phyloP scores from a whole-genome alignment of 2,797 vertebrate species.

The Neosilurus hyrtlii region DNA sequence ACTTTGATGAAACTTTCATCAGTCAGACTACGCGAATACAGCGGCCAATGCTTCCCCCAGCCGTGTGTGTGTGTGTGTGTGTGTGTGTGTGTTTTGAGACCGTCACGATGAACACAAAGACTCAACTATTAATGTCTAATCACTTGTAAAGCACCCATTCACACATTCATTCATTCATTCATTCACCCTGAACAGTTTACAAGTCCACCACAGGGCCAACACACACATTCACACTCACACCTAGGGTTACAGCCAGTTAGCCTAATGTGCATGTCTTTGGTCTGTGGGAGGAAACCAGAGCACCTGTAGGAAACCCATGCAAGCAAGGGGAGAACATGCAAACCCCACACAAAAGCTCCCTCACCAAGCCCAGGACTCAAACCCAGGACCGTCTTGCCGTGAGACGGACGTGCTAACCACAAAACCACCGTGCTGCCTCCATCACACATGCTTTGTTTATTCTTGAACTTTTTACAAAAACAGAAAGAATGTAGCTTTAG shows the following conservation, averaged over 20 bases:
- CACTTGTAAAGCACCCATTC: neutral
- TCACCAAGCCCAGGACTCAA: too few species aligned
- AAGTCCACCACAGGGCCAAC: too few species aligned
- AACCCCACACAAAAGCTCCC: too few species aligned
- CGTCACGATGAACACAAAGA: neutral
- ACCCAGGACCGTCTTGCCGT: too few species aligned
- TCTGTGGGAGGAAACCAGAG: too few species aligned
- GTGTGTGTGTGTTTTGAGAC: neutral
- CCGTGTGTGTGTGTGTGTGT: neutral
- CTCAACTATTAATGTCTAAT: neutral
- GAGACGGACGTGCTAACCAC: too few species aligned
- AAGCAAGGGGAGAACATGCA: too few species aligned
- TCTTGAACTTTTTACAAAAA: neutral
- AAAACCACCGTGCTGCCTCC: neutral
- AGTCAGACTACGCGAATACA: slow-evolving; percentile 17
- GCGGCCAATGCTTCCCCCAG: slow-evolving; percentile 3
- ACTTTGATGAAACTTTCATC: slow-evolving; percentile 59
- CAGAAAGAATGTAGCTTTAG: neutral
- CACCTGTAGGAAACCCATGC: too few species aligned
- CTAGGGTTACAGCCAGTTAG: too few species aligned
- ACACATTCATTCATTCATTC: neutral
- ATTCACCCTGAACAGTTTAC: too few species aligned
- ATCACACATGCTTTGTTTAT: neutral
- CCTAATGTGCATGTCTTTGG: too few species aligned
- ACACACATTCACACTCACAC: too few species aligned